phyloP scores from a whole-genome alignment of 1,140 invertebrate species.

The Probaryconus sp. region DNA sequence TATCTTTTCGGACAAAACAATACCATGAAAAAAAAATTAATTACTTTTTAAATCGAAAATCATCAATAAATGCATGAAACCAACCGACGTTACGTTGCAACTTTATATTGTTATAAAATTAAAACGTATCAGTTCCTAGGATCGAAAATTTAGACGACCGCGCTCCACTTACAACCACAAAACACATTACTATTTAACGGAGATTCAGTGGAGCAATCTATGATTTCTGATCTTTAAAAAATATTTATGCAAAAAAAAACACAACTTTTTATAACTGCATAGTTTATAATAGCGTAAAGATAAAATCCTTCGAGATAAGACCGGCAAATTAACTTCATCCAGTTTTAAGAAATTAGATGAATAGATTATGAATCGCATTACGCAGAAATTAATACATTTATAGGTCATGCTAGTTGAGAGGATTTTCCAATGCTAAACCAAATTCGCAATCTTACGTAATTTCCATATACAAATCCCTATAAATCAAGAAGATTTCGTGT shows the following conservation, averaged over 20 bases:
- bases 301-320: constrained; percentile 33
- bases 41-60: constrained; percentile 15
- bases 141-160: constrained; percentile 32
- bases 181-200: constrained; percentile 6
- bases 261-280: constrained; percentile 18
- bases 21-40: constrained; percentile 17
- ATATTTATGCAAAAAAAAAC: constrained; percentile 12
- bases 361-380: too few species aligned
- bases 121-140: constrained; percentile 17
- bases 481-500: too few species aligned
- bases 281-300: constrained; percentile 25
- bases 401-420: too few species aligned
- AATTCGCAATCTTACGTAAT: too few species aligned
- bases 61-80: constrained; percentile 10
- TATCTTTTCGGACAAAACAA: constrained; percentile 6
- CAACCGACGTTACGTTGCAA: constrained; percentile 31
- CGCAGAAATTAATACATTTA: too few species aligned
- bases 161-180: constrained; percentile 22
- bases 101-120: constrained; percentile 41
- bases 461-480: too few species aligned
- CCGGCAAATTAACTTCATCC: constrained; percentile 18
- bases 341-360: too few species aligned
- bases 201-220: constrained; percentile 19
- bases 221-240: constrained; percentile 11
- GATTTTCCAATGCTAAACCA: too few species aligned